Percentiles rank a stretch among this genome's conserved stretches.
Conservation (phyloP, 2,888 invertebrate genomes). For the Agrilus biguttatus region DNA sequence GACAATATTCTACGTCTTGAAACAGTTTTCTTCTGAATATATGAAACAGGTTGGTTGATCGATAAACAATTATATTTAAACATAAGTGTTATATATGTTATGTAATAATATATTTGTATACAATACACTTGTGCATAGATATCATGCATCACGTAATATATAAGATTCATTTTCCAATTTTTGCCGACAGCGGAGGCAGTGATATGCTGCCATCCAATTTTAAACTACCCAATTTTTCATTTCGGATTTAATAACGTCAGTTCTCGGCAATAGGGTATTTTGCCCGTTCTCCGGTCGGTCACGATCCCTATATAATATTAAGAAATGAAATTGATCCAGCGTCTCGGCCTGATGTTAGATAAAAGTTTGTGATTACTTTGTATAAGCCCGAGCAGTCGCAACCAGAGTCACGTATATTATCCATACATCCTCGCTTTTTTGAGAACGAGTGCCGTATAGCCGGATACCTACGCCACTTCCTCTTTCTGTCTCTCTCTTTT, state of each 20-base stretch:
- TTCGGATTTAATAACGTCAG: slow-evolving; percentile 34
- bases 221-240: slow-evolving; percentile 35
- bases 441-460: background rate
- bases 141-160: no score
- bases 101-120: no score
- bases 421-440: background rate
- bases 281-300: slow-evolving; percentile 24
- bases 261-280: slow-evolving; percentile 23
- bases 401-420: slow-evolving; percentile 16
- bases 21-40: no score
- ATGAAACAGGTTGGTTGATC: no score
- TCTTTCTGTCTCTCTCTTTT: no score
- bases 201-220: slow-evolving; percentile 27
- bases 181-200: slow-evolving; percentile 5
- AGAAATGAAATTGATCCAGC: slow-evolving; percentile 31
- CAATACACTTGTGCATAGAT: no score
- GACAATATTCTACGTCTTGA: no score
- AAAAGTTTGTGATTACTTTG: slow-evolving; percentile 31
- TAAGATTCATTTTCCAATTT: no score
- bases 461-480: background rate
- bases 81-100: no score
- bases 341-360: slow-evolving; percentile 24
- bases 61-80: no score
- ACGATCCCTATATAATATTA: slow-evolving; percentile 32
- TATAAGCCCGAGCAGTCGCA: slow-evolving; percentile 15